phyloP scores from a whole-genome alignment of 2,797 vertebrate species.

The Myotis vivesi region DNA sequence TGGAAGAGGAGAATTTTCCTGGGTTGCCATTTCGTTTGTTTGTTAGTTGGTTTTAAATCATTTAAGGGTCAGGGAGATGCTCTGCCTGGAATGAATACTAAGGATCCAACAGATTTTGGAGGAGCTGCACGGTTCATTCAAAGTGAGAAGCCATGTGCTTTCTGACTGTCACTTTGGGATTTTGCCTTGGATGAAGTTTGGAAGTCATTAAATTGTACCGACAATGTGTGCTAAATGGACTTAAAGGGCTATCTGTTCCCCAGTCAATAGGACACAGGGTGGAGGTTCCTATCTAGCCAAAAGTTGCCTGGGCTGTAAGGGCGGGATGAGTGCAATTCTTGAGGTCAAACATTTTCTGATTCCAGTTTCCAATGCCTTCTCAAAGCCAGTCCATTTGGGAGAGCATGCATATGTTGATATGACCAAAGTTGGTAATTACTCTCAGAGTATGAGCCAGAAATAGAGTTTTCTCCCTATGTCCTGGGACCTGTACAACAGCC shows the following conservation, averaged over 20 bases:
- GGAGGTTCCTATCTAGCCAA: not conserved
- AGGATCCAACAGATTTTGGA: slow-evolving; percentile 11
- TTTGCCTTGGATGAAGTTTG: slow-evolving; percentile 1
- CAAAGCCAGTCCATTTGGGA: not conserved
- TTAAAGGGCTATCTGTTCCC: not conserved
- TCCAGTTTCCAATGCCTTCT: not conserved
- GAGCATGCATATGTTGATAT: not conserved
- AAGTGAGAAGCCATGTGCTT: not conserved
- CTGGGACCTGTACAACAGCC: not conserved
- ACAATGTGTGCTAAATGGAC: not conserved
- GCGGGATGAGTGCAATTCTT: not conserved
- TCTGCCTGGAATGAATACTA: slow-evolving; percentile 68
- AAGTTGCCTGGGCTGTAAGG: not conserved
- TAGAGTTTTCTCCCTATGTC: not conserved
- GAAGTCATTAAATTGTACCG: not conserved
- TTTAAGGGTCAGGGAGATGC: slow-evolving; percentile 62
- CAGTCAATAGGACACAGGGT: not conserved
- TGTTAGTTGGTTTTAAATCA: slow-evolving; percentile 76
- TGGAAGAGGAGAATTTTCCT: slow-evolving; percentile 61
- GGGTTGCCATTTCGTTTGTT: slow-evolving; percentile 66
- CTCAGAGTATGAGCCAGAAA: not conserved
- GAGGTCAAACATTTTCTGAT: not conserved
- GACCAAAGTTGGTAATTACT: not conserved
- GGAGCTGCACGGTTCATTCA: not conserved
- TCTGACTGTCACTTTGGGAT: not conserved